Percentiles rank a stretch among this genome's conserved stretches.
Evolutionary conservation across 2,797 vertebrate genomes (phyloP).

Genomic region (Lepilemur ruficaudatus): DNA sequence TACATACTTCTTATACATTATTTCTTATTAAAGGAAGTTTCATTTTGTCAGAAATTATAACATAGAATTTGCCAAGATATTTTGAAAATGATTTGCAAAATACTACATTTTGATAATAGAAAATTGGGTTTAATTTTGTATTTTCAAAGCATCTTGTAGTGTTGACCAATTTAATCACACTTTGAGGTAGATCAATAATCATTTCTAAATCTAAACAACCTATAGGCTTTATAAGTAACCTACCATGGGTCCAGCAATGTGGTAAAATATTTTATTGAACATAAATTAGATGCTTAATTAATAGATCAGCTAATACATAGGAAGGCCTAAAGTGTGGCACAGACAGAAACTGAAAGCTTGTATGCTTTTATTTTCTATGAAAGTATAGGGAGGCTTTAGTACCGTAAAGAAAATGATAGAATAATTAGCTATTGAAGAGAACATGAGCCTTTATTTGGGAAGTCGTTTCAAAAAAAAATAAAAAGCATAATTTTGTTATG

Average conservation of each 20-base stretch:
- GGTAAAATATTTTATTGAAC: not conserved
- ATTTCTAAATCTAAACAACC: not conserved
- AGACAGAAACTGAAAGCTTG: not conserved
- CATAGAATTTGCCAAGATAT: not conserved
- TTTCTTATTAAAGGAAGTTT: slow-evolving; percentile 6
- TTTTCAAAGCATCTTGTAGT: not conserved
- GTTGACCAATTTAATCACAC: not conserved
- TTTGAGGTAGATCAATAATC: not conserved
- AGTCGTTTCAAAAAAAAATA: not conserved
- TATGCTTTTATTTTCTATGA: not conserved
- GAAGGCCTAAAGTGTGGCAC: not conserved
- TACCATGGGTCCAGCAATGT: not conserved
- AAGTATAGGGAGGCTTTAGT: not conserved
- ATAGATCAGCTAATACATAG: not conserved
- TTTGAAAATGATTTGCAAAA: not conserved
- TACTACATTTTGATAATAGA: not conserved
- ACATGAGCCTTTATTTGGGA: not conserved
- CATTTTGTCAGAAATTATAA: slow-evolving; percentile 28
- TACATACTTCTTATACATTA: not conserved
- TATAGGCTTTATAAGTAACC: not conserved
- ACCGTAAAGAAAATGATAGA: not conserved
- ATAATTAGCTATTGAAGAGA: not conserved
- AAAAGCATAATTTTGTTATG: not conserved
- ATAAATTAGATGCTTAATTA: not conserved
- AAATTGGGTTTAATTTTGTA: not conserved